Percentiles rank a stretch among this genome's conserved stretches.
Evolutionary conservation across 2,797 vertebrate species (phyloP).

Genomic region (Malurus leucopterus): DNA sequence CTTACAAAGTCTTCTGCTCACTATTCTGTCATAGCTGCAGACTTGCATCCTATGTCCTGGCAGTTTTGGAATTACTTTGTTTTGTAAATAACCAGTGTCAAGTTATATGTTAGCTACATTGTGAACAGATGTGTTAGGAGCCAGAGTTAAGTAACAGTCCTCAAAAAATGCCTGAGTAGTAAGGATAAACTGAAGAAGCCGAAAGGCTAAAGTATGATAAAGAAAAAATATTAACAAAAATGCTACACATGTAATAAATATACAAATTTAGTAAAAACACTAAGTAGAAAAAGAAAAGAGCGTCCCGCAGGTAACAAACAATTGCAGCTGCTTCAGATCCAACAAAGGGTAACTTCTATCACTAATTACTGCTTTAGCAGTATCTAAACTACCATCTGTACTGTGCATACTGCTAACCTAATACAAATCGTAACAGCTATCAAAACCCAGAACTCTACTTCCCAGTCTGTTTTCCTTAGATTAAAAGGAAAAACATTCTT

Average conservation of each 20-base stretch:
- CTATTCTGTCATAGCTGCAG: neutral
- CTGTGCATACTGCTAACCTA: constrained; percentile 37
- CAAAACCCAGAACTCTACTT: constrained; percentile 48
- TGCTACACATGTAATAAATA: neutral
- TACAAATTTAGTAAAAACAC: constrained; percentile 21
- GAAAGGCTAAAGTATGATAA: neutral
- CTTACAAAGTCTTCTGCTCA: neutral
- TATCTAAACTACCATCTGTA: constrained; percentile 45
- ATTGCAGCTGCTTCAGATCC: constrained; percentile 42
- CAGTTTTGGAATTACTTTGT: neutral
- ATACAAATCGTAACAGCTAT: constrained; percentile 45
- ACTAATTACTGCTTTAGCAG: constrained; percentile 49
- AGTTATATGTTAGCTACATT: neutral
- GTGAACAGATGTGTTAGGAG: neutral
- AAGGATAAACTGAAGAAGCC: neutral
- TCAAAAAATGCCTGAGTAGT: neutral
- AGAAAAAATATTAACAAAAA: neutral
- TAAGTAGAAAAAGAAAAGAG: constrained; percentile 31
- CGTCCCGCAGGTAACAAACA: neutral
- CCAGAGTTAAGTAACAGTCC: neutral
- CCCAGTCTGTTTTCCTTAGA: constrained; percentile 12
- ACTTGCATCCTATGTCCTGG: neutral
- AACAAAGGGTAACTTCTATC: constrained; percentile 21
- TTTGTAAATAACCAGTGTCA: neutral
- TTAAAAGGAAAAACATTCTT: constrained; percentile 14